Conservation (phyloP, 2,888 invertebrate genomes). For the Platycheirus albimanus region DNA sequence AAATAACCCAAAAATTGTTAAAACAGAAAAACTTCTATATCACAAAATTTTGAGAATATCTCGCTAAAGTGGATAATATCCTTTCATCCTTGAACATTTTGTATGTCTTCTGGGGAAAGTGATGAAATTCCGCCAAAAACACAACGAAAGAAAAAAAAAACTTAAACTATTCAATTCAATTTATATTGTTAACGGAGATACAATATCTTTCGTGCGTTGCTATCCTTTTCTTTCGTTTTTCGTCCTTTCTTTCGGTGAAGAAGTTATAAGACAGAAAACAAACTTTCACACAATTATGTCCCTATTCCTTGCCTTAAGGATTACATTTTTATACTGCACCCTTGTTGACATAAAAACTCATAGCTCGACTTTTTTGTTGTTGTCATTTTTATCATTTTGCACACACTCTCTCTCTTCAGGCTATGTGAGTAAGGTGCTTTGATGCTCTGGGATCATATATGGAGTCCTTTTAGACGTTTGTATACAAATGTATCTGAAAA, state of each 20-base stretch:
- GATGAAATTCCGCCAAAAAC: slow-evolving; percentile 58
- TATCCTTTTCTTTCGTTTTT: not conserved
- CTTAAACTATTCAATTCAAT: slow-evolving; percentile 66
- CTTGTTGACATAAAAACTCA: slow-evolving; percentile 59
- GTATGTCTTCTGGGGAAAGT: slow-evolving; percentile 26
- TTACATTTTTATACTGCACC: slow-evolving; percentile 46
- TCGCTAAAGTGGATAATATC: slow-evolving; percentile 7
- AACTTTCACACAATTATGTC: slow-evolving; percentile 30
- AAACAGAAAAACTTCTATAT: not conserved
- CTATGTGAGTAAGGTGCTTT: not conserved
- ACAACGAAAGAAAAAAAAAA: too few species aligned
- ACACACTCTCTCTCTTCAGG: slow-evolving; percentile 18
- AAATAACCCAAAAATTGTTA: not conserved
- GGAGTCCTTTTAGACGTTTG: not conserved
- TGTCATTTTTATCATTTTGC: slow-evolving; percentile 48
- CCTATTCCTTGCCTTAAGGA: not conserved
- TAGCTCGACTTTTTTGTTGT: slow-evolving; percentile 40
- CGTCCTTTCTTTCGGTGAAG: not conserved
- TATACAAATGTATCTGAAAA: too few species aligned
- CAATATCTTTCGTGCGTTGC: slow-evolving; percentile 40
- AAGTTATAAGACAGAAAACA: slow-evolving; percentile 1
- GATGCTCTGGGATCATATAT: not conserved
- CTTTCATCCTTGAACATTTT: slow-evolving; percentile 30
- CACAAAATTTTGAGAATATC: not conserved
- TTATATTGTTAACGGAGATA: slow-evolving; percentile 55